Conservation (phyloP, 2,888 invertebrate genomes). For the Helicoverpa assulta region DNA sequence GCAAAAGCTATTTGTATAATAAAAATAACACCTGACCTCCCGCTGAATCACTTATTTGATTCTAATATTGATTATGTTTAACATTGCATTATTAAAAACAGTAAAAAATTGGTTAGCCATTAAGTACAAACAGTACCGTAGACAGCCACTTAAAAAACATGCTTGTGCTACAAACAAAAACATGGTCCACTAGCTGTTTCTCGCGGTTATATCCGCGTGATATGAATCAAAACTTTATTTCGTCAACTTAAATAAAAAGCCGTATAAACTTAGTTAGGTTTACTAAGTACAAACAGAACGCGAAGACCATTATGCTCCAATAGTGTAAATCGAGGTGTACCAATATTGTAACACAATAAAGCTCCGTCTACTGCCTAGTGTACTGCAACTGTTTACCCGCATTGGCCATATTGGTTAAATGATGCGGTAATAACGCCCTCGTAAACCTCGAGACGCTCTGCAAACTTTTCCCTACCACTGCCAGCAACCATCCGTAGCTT, state of each 20-base stretch:
- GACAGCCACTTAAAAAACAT: too few relatives aligned
- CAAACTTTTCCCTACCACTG: slow-evolving; percentile 33
- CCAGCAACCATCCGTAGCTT: slow-evolving; percentile 21
- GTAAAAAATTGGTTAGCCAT: too few relatives aligned
- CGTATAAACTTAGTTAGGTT: slow-evolving; percentile 3
- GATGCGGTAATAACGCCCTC: slow-evolving; percentile 55
- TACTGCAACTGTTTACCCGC: slow-evolving; percentile 54
- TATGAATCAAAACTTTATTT: too few relatives aligned
- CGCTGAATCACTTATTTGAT: neutral
- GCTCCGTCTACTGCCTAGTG: slow-evolving; percentile 40
- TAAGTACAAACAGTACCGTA: too few relatives aligned
- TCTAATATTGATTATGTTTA: too few relatives aligned
- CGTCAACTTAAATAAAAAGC: slow-evolving; percentile 3
- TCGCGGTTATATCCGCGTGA: too few relatives aligned
- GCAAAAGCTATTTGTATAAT: neutral
- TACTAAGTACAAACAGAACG: slow-evolving; percentile 2
- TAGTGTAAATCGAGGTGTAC: slow-evolving; percentile 47
- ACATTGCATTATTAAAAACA: too few relatives aligned
- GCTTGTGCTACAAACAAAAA: too few relatives aligned
- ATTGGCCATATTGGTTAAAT: slow-evolving; percentile 60
- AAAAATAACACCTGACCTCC: slow-evolving; percentile 25
- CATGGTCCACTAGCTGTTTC: too few relatives aligned
- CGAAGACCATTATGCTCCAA: slow-evolving; percentile 26
- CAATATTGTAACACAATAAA: slow-evolving; percentile 56
- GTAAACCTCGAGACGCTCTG: slow-evolving; percentile 50